Conservation (phyloP, 2,888 invertebrate genomes). For the Apantesis nais region DNA sequence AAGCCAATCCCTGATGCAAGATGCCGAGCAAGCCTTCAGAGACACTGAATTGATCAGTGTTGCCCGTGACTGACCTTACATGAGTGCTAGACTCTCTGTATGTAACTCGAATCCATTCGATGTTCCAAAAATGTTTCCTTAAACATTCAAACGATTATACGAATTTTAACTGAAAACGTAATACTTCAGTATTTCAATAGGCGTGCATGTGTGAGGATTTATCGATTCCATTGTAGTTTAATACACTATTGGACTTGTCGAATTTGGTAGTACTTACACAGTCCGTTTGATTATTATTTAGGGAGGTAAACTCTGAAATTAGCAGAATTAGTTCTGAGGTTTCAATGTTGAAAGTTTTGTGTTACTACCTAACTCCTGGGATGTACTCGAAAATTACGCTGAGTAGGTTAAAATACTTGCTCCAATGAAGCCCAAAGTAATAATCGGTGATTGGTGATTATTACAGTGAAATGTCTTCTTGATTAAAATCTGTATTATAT, state of each 20-base stretch:
- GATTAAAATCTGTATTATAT: background rate
- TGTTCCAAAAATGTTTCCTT: background rate
- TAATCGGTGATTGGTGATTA: background rate
- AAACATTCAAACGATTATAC: conserved; percentile 3
- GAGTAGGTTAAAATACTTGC: background rate
- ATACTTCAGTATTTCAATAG: conserved; percentile 34
- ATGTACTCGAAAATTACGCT: background rate
- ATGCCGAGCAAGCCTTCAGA: too few relatives aligned
- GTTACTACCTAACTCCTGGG: background rate
- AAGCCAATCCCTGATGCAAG: too few relatives aligned
- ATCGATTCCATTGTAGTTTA: conserved; percentile 29
- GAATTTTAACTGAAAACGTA: conserved; percentile 27
- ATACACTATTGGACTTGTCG: conserved; percentile 12
- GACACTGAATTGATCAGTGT: too few relatives aligned
- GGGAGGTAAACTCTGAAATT: conserved; percentile 11
- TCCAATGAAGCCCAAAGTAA: background rate
- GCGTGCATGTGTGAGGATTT: conserved; percentile 14
- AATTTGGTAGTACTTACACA: background rate
- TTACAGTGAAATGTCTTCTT: background rate
- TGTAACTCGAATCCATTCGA: too few relatives aligned
- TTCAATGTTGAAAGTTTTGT: background rate
- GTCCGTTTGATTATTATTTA: conserved; percentile 19
- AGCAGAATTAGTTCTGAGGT: conserved; percentile 10
- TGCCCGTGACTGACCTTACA: too few relatives aligned
- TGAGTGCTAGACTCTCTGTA: too few relatives aligned